Conservation (phyloP, 2,797 vertebrate genomes). For the Squalus acanthias region DNA sequence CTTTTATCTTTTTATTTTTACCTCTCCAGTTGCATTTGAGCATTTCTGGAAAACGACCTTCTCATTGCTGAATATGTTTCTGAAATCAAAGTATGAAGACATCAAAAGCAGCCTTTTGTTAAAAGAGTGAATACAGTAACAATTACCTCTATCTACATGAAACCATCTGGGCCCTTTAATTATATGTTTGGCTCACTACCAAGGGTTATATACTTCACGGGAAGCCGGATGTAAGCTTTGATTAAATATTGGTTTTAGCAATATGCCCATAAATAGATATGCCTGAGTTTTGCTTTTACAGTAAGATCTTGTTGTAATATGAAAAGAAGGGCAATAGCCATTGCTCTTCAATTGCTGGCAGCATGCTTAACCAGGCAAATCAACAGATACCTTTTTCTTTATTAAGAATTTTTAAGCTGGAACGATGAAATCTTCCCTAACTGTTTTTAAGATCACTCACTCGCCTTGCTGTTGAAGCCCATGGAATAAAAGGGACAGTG, state of each 20-base stretch:
- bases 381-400: no score
- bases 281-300: not conserved
- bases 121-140: not conserved
- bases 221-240: not conserved
- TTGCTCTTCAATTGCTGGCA: not conserved
- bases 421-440: not conserved
- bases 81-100: conserved; percentile 20
- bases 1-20: conserved; percentile 24
- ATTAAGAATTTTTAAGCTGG: not conserved
- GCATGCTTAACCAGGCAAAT: not conserved
- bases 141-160: not conserved
- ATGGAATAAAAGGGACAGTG: no score
- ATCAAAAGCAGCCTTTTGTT: conserved; percentile 20
- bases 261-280: not conserved
- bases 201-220: not conserved
- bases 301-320: not conserved
- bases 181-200: not conserved
- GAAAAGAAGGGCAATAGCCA: not conserved
- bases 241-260: not conserved
- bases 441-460: not conserved
- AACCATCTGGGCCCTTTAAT: not conserved
- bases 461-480: not conserved
- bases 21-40: not conserved
- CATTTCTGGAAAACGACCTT: not conserved
- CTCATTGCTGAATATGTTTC: not conserved